A percentile compares a stretch with the other conserved stretches of the same genome.
Evolutionary conservation across 2,113 vertebrate species (phyloP).

Genomic region (Puntigrus tetrazona): DNA sequence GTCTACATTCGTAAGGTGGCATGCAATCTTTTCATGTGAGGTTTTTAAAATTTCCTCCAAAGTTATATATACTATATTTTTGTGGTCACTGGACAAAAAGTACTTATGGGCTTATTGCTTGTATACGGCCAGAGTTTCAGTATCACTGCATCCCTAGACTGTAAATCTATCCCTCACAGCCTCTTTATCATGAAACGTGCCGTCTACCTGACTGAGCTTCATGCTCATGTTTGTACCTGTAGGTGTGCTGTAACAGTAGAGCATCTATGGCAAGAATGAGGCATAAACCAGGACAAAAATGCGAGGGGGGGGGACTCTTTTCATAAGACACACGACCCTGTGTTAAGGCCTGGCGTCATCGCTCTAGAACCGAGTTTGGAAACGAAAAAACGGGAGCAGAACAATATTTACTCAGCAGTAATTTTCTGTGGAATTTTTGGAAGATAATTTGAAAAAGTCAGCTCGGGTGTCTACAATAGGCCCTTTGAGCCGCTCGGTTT

Average conservation of each 20-base stretch:
- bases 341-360: slow-evolving; percentile 16
- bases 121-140: no score
- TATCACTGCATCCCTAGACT: no score
- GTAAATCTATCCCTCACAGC: no score
- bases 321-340: background rate
- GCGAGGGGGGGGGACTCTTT: background rate
- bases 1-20: no score
- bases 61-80: no score
- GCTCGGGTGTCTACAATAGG: slow-evolving; percentile 77
- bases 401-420: slow-evolving; percentile 80
- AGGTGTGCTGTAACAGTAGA: background rate
- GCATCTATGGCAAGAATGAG: background rate
- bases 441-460: slow-evolving; percentile 74
- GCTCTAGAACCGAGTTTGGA: background rate
- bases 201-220: background rate
- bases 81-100: no score
- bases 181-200: no score
- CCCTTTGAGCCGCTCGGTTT: slow-evolving; percentile 74
- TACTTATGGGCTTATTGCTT: no score
- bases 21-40: no score
- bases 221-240: background rate
- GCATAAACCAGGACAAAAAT: background rate
- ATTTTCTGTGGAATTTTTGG: slow-evolving; percentile 71
- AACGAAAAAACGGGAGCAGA: background rate
- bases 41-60: no score